These are phyloP conservation scores for Trematocara marginatum DNA, from an alignment of 2,113 vertebrate species.

Conservation along the genomic window DNA sequence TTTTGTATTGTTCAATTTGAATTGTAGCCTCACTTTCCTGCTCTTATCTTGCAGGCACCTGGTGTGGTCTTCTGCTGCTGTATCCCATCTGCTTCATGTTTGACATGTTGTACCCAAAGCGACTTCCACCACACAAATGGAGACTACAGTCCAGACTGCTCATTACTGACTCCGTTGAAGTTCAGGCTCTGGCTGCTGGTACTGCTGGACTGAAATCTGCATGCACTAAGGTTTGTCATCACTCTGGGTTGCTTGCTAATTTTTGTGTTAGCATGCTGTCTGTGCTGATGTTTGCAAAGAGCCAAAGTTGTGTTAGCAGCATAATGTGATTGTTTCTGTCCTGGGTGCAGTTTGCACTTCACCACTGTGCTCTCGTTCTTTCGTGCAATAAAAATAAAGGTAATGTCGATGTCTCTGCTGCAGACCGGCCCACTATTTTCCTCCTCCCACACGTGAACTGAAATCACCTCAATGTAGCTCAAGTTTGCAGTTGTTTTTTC, in stretches of 20 bases:
- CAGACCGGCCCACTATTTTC: not conserved
- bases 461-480: not conserved
- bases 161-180: not conserved
- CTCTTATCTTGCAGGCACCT: not conserved
- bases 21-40: not conserved
- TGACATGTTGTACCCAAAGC: not conserved
- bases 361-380: not conserved
- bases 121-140: not conserved
- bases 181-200: not conserved
- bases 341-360: not conserved
- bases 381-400: not conserved
- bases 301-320: not conserved
- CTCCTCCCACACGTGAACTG: not conserved
- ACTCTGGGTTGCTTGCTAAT: not conserved
- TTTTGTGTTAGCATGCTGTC: not conserved
- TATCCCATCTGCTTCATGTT: not conserved
- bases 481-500: not conserved
- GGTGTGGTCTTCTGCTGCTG: not conserved
- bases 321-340: not conserved
- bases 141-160: not conserved
- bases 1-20: fast-evolving
- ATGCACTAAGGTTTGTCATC: fast-evolving
- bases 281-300: not conserved
- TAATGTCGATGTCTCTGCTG: not conserved
- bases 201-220: not conserved